phyloP scores from a whole-genome alignment of 2,113 vertebrate species.

The Passer domesticus region DNA sequence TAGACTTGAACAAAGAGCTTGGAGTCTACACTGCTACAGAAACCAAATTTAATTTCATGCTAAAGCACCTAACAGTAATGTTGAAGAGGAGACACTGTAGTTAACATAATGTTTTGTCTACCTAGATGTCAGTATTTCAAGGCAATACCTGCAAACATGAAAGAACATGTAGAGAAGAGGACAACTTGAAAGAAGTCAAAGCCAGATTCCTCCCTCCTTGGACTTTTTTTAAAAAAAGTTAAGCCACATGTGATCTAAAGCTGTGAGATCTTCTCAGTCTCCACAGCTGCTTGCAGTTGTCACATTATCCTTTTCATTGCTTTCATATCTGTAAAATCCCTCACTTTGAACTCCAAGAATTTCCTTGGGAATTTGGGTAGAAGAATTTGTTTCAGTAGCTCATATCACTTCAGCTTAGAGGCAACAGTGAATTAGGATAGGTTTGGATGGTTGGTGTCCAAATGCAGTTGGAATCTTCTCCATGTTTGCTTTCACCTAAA shows the following conservation, averaged over 20 bases:
- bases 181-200: background rate
- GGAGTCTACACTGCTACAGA: background rate
- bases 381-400: background rate
- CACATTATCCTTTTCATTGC: background rate
- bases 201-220: background rate
- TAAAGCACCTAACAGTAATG: background rate
- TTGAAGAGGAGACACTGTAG: background rate
- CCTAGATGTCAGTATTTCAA: background rate
- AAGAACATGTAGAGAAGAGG: background rate
- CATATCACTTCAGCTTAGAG: background rate
- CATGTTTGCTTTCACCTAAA: background rate
- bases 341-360: background rate
- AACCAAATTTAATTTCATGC: fast-evolving
- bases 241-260: background rate
- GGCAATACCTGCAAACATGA: background rate
- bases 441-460: background rate
- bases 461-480: background rate
- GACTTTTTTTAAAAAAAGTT: background rate
- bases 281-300: background rate
- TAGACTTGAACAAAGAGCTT: background rate
- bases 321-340: background rate
- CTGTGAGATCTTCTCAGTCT: background rate
- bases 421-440: background rate
- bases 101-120: background rate
- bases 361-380: background rate